phyloP scores from a whole-genome alignment of 2,797 vertebrate species.

The Pseudomugil gertrudae region DNA sequence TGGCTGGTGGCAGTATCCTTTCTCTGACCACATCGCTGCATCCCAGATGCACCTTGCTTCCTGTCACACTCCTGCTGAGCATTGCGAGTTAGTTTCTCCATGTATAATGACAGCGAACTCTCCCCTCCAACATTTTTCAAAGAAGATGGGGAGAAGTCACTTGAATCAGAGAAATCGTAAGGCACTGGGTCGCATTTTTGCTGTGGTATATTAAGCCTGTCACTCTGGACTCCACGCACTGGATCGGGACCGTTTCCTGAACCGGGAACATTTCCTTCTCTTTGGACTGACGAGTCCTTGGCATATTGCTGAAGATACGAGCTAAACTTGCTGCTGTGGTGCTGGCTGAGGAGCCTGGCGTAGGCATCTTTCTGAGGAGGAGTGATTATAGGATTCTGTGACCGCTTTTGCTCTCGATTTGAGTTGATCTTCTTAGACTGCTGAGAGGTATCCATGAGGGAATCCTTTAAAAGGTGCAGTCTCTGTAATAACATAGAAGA shows the following conservation, averaged over 20 bases:
- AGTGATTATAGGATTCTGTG: constrained; percentile 46
- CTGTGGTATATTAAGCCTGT: constrained; percentile 62
- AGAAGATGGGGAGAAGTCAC: constrained; percentile 70
- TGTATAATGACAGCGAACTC: constrained; percentile 69
- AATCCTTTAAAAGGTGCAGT: constrained; percentile 21
- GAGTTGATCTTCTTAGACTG: constrained; percentile 60
- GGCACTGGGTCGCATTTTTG: constrained; percentile 57
- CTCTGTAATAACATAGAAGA: constrained; percentile 21
- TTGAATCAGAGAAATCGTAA: constrained; percentile 71
- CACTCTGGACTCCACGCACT: constrained; percentile 52
- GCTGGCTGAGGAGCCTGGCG: constrained; percentile 84
- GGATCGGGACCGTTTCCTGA: constrained; percentile 48
- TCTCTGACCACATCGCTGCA: constrained; percentile 62
- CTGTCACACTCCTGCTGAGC: constrained; percentile 46
- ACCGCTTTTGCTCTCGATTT: constrained; percentile 72
- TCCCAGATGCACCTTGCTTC: constrained; percentile 52
- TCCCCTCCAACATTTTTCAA: constrained; percentile 69
- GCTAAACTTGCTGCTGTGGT: constrained; percentile 85
- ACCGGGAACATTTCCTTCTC: constrained; percentile 65
- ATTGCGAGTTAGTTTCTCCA: constrained; percentile 68
- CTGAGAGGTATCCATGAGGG: constrained; percentile 80
- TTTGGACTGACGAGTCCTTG: constrained; percentile 74
- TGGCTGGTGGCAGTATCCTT: constrained; percentile 70
- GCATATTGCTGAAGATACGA: constrained; percentile 82
- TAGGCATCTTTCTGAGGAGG: constrained; percentile 87